Conservation (phyloP, 2,113 vertebrate species). For the Speoplatyrhinus poulsoni region DNA sequence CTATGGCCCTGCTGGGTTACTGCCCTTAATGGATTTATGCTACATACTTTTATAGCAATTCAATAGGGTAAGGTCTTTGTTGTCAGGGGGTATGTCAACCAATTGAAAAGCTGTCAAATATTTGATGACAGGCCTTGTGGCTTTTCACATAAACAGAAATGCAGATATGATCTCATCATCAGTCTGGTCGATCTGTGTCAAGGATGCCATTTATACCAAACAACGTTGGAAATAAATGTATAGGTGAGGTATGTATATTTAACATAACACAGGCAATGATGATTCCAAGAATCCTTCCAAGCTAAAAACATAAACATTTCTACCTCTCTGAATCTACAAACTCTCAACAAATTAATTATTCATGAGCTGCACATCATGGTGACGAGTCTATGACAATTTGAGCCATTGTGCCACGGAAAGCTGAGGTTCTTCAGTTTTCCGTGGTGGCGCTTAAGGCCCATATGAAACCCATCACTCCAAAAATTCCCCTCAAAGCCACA, state of each 20-base stretch:
- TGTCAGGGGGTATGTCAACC: constrained; percentile 56
- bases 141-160: constrained; percentile 33
- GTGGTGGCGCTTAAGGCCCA: constrained; percentile 54
- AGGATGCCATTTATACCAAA: neutral
- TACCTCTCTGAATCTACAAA: constrained; percentile 11
- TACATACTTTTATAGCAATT: constrained; percentile 56
- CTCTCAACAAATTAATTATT: constrained; percentile 15
- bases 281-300: neutral
- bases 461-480: constrained; percentile 65
- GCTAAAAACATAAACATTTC: constrained; percentile 28
- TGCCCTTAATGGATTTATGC: constrained; percentile 41
- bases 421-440: constrained; percentile 50
- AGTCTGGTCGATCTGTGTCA: neutral
- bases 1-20: constrained; percentile 24
- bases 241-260: too few species aligned
- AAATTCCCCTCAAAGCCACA: constrained; percentile 56
- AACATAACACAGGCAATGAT: too few species aligned
- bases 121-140: constrained; percentile 35
- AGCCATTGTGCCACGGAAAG: constrained; percentile 53
- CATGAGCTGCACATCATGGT: constrained; percentile 27
- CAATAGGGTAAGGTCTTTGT: constrained; percentile 43
- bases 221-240: neutral
- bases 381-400: constrained; percentile 47
- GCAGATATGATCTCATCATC: constrained; percentile 23
- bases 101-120: constrained; percentile 57